These are phyloP conservation scores for Malurus melanocephalus DNA, from an alignment of 2,113 vertebrate species.

Conservation along the genomic window DNA sequence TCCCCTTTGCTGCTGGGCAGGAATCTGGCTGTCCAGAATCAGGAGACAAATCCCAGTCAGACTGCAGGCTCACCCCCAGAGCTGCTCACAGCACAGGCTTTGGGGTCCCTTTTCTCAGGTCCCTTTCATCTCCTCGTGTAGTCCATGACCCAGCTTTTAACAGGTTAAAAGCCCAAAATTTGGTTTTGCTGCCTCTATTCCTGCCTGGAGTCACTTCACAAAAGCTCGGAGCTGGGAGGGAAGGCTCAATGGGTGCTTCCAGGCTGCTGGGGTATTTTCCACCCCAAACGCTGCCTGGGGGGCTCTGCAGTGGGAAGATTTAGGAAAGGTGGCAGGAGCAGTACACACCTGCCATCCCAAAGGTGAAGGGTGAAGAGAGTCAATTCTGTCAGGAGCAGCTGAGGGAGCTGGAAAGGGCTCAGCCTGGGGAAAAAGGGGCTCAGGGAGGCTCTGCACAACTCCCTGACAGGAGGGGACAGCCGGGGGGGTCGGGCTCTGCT, in stretches of 20 bases:
- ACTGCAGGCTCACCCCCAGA: fast-evolving
- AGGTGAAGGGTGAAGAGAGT: neutral
- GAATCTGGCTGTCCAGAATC: neutral
- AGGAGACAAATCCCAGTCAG: neutral
- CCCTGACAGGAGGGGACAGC: neutral
- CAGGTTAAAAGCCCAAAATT: neutral
- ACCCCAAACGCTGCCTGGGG: neutral
- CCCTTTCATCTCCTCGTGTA: too few species aligned
- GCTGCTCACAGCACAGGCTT: neutral
- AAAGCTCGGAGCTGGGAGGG: neutral
- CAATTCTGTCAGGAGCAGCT: neutral
- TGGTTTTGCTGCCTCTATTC: neutral
- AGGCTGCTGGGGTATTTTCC: neutral
- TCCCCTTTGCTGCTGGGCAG: neutral
- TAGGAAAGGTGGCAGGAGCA: neutral
- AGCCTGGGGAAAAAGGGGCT: neutral
- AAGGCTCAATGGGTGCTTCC: neutral
- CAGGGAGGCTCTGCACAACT: neutral
- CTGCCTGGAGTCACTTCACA: neutral
- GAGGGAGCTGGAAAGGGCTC: neutral
- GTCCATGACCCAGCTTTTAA: neutral
- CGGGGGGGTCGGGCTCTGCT: neutral
- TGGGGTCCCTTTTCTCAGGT: neutral
- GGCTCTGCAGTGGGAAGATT: neutral
- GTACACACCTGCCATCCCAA: neutral